Base-by-base conservation (phyloP, 1,140 invertebrate species). In the Drosophila athabasca region DNA sequence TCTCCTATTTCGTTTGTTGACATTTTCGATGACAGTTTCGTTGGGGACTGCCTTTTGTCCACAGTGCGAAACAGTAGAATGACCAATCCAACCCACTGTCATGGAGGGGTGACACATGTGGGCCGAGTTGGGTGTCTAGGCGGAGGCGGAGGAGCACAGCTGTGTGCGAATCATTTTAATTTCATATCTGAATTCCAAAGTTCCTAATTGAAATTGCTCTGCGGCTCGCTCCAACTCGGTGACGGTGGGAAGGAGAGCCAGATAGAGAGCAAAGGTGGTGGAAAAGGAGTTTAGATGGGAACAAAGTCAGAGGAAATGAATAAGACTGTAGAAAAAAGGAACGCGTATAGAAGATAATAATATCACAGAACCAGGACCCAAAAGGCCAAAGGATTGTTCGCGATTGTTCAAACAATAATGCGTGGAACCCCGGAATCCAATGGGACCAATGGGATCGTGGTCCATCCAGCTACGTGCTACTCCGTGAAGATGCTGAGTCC, bases 141-240 rank as follows among this genome's bases (percentile, higher is more conserved):
- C 7, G 29, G 29, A 8, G 29, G 29, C 4, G 46, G 46, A 51
- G 62, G 64, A 43, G 44, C 78, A 52, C 82, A 85, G 82, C 82
- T 85, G 82, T 71, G 59, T 79, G 78, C 70, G 68, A 88, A 82
- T 88, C 70, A 85, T 85, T 85, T 85, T 76, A 85, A 85, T 85
- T 85, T 87, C 62, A 85, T 87, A 88, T 87, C 70, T 78, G 61
- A 72, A 58, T 74, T 62, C 35, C 50, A 82, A 85, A 82, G 74
- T 87, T 85, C 55, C 74, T 85, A 87, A 85, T 85, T 85, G 82
- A 76, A 85, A 82, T 76, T 61, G 62, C 66, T 61, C 52, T 73
- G 35, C 35, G 35, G 35, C 11, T 39, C 35, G 4, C 35, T 58
- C 61, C 31, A 44, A 52, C 17, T 22, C 29, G 53, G 19, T 19